phyloP scores from a whole-genome alignment of 2,888 invertebrate species.

The Dicycla oo region DNA sequence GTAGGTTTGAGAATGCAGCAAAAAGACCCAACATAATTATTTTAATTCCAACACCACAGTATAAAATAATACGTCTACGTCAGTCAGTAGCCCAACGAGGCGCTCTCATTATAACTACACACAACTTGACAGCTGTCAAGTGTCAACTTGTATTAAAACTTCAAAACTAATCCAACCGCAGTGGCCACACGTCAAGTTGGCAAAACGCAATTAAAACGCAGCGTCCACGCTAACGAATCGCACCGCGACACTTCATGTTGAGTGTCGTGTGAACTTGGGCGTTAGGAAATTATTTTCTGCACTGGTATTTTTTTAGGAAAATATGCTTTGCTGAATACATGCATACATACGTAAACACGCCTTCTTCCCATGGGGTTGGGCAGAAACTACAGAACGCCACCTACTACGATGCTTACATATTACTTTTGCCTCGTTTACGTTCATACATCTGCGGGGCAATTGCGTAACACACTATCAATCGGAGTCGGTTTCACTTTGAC shows the following conservation, averaged over 20 bases:
- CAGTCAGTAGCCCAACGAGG: slow-evolving; percentile 1
- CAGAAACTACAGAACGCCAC: no score
- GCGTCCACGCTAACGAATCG: slow-evolving; percentile 69
- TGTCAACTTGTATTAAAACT: slow-evolving; percentile 42
- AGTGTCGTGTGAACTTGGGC: slow-evolving; percentile 45
- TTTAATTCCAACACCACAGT: background rate
- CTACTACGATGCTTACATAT: no score
- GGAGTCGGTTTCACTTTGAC: no score
- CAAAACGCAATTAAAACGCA: slow-evolving; percentile 68
- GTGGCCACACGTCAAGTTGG: slow-evolving; percentile 45
- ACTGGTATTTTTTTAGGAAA: slow-evolving; percentile 9
- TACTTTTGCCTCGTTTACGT: no score
- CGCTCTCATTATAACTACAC: slow-evolving; percentile 18
- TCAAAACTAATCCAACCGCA: slow-evolving; percentile 31
- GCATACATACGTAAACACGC: no score
- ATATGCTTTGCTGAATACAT: background rate
- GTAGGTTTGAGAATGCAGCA: background rate
- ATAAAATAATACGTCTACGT: background rate
- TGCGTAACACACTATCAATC: no score
- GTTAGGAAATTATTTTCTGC: slow-evolving; percentile 22
- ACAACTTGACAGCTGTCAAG: slow-evolving; percentile 44
- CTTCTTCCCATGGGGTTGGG: no score
- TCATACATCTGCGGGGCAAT: no score
- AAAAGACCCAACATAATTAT: background rate
- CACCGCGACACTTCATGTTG: slow-evolving; percentile 50